Conservation (phyloP, 1,140 invertebrate genomes). For the Littorina saxatilis region DNA sequence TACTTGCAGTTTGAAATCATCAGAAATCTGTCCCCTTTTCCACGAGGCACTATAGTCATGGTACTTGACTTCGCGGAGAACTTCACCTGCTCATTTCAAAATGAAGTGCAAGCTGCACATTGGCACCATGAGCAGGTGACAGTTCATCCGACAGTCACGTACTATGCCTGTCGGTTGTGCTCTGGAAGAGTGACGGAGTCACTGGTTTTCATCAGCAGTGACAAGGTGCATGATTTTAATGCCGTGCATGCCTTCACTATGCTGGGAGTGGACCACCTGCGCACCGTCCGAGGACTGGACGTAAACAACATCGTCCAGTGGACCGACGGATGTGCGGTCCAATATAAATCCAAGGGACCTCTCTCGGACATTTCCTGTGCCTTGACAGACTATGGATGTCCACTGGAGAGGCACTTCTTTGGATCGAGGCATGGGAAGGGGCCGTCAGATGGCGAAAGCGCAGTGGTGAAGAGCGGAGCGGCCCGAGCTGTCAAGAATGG, state of each 20-base stretch:
- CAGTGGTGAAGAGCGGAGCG: constrained; percentile 38
- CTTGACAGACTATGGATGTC: constrained; percentile 17
- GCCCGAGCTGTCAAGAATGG: constrained; percentile 28
- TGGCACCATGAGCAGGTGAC: constrained; percentile 36
- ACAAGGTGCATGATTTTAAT: constrained; percentile 49
- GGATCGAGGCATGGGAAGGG: constrained; percentile 50
- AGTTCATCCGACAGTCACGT: constrained; percentile 24
- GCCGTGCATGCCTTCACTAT: constrained; percentile 41
- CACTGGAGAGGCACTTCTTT: constrained; percentile 41
- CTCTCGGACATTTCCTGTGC: constrained; percentile 38
- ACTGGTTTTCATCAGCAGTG: constrained; percentile 44
- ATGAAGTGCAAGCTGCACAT: constrained; percentile 34
- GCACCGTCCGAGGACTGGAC: constrained; percentile 5
- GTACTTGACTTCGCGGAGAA: constrained; percentile 34
- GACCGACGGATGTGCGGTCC: constrained; percentile 48
- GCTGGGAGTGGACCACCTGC: constrained; percentile 27
- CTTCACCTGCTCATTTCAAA: constrained; percentile 28
- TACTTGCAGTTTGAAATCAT: background rate
- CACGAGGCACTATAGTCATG: background rate
- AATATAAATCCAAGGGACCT: constrained; percentile 49
- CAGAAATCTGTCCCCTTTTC: background rate
- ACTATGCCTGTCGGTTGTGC: constrained; percentile 39
- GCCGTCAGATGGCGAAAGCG: constrained; percentile 46
- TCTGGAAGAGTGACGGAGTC: constrained; percentile 37
- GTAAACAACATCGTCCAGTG: constrained; percentile 41